phyloP scores from a whole-genome alignment of 2,113 vertebrate species.

The Entelurus aequoreus region DNA sequence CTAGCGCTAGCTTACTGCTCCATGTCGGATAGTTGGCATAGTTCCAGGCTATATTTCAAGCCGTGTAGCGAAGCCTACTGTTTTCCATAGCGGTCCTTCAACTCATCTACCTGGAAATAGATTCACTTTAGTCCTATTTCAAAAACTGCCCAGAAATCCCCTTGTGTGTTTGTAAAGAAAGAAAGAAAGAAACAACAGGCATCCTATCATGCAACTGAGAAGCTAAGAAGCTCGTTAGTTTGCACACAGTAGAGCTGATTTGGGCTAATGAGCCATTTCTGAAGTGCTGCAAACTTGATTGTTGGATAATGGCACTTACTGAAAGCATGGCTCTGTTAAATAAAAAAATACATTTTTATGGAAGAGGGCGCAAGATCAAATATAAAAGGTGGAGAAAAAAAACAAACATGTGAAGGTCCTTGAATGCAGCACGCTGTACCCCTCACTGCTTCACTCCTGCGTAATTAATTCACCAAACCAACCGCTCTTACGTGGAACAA shows the following conservation, averaged over 20 bases:
- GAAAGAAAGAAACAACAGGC: no score
- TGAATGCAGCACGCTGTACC: constrained; percentile 42
- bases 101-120: not conserved
- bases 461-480: constrained; percentile 36
- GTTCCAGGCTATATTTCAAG: no score
- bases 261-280: not conserved
- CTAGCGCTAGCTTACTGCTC: no score
- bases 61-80: no score
- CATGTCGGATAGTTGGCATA: no score
- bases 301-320: constrained; percentile 12
- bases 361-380: constrained; percentile 15
- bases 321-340: not conserved
- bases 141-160: not conserved
- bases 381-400: constrained; percentile 32
- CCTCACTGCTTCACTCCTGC: constrained; percentile 29
- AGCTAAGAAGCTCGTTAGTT: not conserved
- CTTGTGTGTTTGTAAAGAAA: no score
- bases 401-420: constrained; percentile 60
- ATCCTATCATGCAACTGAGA: not conserved
- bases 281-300: constrained; percentile 4
- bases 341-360: not conserved
- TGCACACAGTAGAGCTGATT: constrained; percentile 4
- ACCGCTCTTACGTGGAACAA: constrained; percentile 25
- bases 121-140: not conserved
- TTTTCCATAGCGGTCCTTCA: no score